Evolutionary conservation across 2,888 invertebrate genomes (phyloP).

Genomic region (Augochlorella aurata): DNA sequence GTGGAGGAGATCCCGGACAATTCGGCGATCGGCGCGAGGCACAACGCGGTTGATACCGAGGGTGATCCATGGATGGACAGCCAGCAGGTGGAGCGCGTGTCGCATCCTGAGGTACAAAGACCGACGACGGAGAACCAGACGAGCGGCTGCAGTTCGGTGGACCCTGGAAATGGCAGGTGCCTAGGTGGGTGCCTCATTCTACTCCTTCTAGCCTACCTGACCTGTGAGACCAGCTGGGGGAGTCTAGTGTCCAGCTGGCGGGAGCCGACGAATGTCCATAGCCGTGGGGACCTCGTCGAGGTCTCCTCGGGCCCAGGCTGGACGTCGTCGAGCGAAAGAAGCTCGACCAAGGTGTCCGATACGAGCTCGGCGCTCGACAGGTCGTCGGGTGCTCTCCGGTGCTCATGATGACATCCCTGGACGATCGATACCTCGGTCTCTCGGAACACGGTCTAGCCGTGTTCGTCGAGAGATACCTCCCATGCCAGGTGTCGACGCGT

Average conservation of each 20-base stretch:
- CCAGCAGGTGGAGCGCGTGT: constrained; percentile 76
- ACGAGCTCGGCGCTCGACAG: constrained; percentile 23
- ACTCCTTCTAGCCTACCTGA: constrained; percentile 74
- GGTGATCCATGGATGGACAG: constrained; percentile 77
- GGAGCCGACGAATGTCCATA: constrained; percentile 34
- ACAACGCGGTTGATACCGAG: constrained; percentile 74
- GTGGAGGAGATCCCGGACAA: constrained; percentile 64
- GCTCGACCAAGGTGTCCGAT: neutral
- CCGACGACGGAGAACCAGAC: constrained; percentile 78
- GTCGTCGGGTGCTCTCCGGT: constrained; percentile 30
- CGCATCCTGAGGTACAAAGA: constrained; percentile 77
- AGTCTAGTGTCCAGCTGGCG: constrained; percentile 52
- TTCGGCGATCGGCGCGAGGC: constrained; percentile 58
- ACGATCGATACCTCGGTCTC: constrained; percentile 34
- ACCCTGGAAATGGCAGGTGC: constrained; percentile 72
- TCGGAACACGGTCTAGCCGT: neutral
- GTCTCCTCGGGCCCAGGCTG: constrained; percentile 28
- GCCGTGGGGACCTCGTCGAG: constrained; percentile 35
- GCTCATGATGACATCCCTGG: constrained; percentile 58
- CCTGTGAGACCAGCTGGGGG: constrained; percentile 54
- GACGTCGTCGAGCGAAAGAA: constrained; percentile 24
- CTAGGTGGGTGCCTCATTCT: constrained; percentile 80
- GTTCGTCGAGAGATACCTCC: neutral
- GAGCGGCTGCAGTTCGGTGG: constrained; percentile 71
- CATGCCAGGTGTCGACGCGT: constrained; percentile 24